phyloP scores from a whole-genome alignment of 2,113 vertebrate genomes.

The Syrmaticus mikado region DNA sequence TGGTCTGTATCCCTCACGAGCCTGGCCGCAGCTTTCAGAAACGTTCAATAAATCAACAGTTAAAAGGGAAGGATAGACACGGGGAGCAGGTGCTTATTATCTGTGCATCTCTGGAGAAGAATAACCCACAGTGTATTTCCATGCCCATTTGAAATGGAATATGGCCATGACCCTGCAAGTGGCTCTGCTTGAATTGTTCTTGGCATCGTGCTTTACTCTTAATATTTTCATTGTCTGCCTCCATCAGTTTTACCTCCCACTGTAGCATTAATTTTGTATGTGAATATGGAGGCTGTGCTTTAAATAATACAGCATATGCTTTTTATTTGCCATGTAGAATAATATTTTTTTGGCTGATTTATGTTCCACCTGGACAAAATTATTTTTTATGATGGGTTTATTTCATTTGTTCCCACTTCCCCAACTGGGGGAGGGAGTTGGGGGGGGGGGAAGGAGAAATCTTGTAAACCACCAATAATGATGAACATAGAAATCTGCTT shows the following conservation, averaged over 20 bases:
- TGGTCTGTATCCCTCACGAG: slow-evolving; percentile 5
- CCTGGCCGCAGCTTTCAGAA: slow-evolving; percentile 58
- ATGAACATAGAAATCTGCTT: slow-evolving; percentile 58
- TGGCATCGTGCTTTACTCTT: slow-evolving; percentile 57
- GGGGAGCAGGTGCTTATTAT: slow-evolving; percentile 76
- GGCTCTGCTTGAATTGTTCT: slow-evolving; percentile 62
- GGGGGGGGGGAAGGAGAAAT: background rate
- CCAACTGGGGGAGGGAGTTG: background rate
- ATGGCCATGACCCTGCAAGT: slow-evolving; percentile 65
- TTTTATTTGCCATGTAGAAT: slow-evolving; percentile 78
- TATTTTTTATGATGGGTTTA: slow-evolving; percentile 79
- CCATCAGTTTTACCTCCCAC: slow-evolving; percentile 67
- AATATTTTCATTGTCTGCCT: slow-evolving; percentile 70
- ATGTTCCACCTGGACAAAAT: slow-evolving; percentile 79
- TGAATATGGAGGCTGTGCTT: slow-evolving; percentile 72
- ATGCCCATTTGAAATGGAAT: slow-evolving; percentile 70
- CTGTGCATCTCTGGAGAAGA: slow-evolving; percentile 70
- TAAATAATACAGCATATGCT: slow-evolving; percentile 78
- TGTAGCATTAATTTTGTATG: slow-evolving; percentile 72
- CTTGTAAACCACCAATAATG: slow-evolving; percentile 67
- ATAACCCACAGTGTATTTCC: slow-evolving; percentile 68
- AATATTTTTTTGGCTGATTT: slow-evolving; percentile 78
- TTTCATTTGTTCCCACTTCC: slow-evolving; percentile 75
- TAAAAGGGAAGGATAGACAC: slow-evolving; percentile 70
- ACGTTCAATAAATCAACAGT: slow-evolving; percentile 70